Percentiles rank a stretch among this genome's conserved stretches.
phyloP scores from a whole-genome alignment of 2,888 invertebrate species.

The Aleiodes leptofemur region DNA sequence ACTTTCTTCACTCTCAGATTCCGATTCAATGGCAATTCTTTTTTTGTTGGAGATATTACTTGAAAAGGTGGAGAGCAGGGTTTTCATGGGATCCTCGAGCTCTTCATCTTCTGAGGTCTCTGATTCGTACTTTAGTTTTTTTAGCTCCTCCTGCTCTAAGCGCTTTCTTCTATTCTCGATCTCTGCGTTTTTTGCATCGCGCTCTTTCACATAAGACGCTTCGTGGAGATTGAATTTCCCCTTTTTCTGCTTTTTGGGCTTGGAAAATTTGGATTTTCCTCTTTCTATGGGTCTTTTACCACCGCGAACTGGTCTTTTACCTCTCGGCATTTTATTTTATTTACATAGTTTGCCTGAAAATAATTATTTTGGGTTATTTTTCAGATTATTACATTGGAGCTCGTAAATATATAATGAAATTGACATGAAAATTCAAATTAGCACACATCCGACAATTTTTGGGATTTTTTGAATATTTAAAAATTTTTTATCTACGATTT shows the following conservation, averaged over 20 bases:
- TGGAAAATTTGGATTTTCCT: conserved; percentile 55
- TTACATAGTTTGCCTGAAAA: conserved; percentile 5
- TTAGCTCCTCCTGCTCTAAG: conserved; percentile 76
- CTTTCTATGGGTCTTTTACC: conserved; percentile 64
- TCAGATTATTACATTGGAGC: neutral
- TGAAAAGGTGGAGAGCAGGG: conserved; percentile 77
- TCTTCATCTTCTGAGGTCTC: conserved; percentile 77
- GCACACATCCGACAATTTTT: too few species aligned
- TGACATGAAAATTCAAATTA: too few species aligned
- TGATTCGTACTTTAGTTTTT: conserved; percentile 74
- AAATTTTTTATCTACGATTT: too few species aligned
- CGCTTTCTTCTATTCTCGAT: conserved; percentile 68
- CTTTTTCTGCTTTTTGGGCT: conserved; percentile 61
- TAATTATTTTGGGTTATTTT: neutral
- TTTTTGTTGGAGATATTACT: conserved; percentile 53
- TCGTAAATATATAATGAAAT: neutral
- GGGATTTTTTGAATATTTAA: too few species aligned
- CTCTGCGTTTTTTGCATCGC: conserved; percentile 66
- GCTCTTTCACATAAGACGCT: conserved; percentile 68
- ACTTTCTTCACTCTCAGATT: conserved; percentile 66
- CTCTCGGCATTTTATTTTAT: conserved; percentile 61
- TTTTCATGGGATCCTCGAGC: conserved; percentile 75
- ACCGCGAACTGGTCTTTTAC: conserved; percentile 62
- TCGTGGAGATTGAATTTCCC: conserved; percentile 68
- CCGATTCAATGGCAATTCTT: conserved; percentile 70